Base-by-base conservation (phyloP, 2,888 invertebrate species). In the Ferrisia virgata region DNA sequence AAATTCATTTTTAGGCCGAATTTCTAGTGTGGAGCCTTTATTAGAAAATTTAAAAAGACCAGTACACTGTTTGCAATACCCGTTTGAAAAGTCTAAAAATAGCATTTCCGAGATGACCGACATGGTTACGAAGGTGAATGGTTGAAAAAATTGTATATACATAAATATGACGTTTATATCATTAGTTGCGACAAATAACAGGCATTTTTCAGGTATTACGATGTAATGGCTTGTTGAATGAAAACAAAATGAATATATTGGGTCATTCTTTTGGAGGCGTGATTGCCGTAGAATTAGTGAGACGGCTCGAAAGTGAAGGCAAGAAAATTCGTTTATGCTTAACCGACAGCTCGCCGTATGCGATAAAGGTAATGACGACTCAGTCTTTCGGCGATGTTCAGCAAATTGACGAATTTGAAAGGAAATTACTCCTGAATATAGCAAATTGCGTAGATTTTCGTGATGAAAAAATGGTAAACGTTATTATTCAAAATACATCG, bases 221-320 rank as follows among this genome's bases (percentile, higher is more conserved):
- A 69, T 9, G 31, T 0, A 15, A 31, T 8, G 31, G 15, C 15
- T 43, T 22, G 15, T 31, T 69, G 13, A 31, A 69, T 31, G 9
- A 43, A 28, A 33, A 33, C 11, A 6, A 15, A 58, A 31, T 81
- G 8, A 81, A 81, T 11, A 43, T 81, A 8, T n/a, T 81, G 33
- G 81, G 47, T 4, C 81, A 81, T 31, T 81, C 81, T 47, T 81
- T 8, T 18, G 81, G 81, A 1, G 81, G 81, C 11, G 6, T 81
- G 22, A 36, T 81, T 5, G 81, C 81, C 22, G 13, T 81, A 0
- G 81, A 81, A 22, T 6, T 81, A 31, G 33, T 81, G 18, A 53
- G 33, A 58, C n/a, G 28, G 33, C 58, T 81, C 18, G 81, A 81
- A 53, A 13, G 25, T 1, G 31, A 81, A 33, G 81, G 81, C n/a